Evolutionary conservation across 2,888 invertebrate species (phyloP).

Genomic region (Nymphalis urticae): DNA sequence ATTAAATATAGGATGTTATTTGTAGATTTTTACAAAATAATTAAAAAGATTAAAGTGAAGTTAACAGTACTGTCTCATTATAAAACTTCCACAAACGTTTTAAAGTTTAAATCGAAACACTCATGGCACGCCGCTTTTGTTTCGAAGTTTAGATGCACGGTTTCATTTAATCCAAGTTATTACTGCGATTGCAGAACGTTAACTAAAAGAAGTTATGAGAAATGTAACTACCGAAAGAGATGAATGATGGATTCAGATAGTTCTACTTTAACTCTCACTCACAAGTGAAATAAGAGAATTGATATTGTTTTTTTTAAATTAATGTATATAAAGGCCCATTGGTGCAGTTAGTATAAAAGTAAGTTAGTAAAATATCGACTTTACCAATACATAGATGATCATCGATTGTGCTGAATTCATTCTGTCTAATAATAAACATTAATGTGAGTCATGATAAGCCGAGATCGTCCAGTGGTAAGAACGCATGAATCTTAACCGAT

Average conservation of each 20-base stretch:
- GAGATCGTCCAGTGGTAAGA: too few relatives aligned
- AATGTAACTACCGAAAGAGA: conserved; percentile 14
- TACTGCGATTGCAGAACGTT: conserved; percentile 22
- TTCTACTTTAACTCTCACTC: conserved; percentile 12
- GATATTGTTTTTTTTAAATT: too few relatives aligned
- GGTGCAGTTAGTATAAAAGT: too few relatives aligned
- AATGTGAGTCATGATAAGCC: too few relatives aligned
- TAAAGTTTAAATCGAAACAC: conserved; percentile 32
- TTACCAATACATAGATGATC: too few relatives aligned
- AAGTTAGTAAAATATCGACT: too few relatives aligned
- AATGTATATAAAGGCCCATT: too few relatives aligned
- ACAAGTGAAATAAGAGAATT: too few relatives aligned
- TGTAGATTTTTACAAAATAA: background rate
- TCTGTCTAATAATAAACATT: too few relatives aligned
- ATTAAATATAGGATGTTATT: too few relatives aligned
- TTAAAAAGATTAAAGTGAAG: background rate
- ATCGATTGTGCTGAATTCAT: too few relatives aligned
- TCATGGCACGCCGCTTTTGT: conserved; percentile 12
- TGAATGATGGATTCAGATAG: conserved; percentile 22
- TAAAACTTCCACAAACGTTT: conserved; percentile 24
- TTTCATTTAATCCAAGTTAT: conserved; percentile 23
- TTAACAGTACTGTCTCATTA: conserved; percentile 11
- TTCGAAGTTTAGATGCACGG: conserved; percentile 20
- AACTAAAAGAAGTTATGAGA: conserved; percentile 16
- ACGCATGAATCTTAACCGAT: too few relatives aligned